Base-by-base conservation (phyloP, 2,888 invertebrate species). In the Ariolimax columbianus region DNA sequence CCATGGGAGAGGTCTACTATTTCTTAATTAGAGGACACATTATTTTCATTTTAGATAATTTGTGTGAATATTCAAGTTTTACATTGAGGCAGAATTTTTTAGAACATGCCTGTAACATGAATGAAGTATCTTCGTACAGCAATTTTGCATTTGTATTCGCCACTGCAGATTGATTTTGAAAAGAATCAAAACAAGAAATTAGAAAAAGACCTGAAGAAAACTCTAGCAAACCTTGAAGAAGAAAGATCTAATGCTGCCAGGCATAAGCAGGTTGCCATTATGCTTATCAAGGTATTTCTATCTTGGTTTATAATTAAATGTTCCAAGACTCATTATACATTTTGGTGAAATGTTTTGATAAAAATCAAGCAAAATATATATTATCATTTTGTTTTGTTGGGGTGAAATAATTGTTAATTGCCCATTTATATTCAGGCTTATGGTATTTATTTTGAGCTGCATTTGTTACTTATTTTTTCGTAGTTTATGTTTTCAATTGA, bases 201-300 rank as follows among this genome's bases (percentile, higher is more conserved):
- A 87, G 94, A 94, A 85, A 93, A 93, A 85, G 94, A 94, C 85
- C 86, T 93, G 78, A 92, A 93, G 88, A 93, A 93, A 85, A 89
- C 91, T 14, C 88, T 91, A n/a, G 89, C 90, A 14, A 90, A 91
- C 77, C 86, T 94, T 51, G 93, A 92, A 78, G 94, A 94, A 79
- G 94, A 94, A 85, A 87, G 91, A 82, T 92, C 91, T 0, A 91
- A 89, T 68, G 91, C 93, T 9, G 90, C 89, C 36, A 92, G 93
- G 86, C 93, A 94, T 87, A 94, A 94, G 90, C 92, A 93, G 85
- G 93, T 94, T 30, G 87, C 87, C 1, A 85, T 87, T 30, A 81
- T 87, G 83, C 78, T 87, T 36, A 81, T 87, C 36, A 87, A 87
- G 72, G 85, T 85, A 82, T 43, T 26, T 30, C 1, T 30, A 33